These are phyloP conservation scores for Megatriorchis doriae DNA, from an alignment of 2,113 vertebrate genomes.

Conservation along the genomic window DNA sequence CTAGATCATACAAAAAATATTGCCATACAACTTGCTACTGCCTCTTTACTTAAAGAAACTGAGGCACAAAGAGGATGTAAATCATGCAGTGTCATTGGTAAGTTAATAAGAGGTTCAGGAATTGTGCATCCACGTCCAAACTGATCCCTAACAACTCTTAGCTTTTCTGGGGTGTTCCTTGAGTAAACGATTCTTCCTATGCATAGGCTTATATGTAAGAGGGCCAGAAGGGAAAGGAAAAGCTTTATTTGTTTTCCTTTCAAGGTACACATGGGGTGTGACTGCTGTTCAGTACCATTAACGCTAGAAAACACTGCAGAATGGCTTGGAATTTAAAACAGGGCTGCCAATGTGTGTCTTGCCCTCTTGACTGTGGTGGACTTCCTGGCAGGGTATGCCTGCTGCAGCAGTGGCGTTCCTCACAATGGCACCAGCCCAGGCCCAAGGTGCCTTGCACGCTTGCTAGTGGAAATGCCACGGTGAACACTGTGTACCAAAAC, in stretches of 20 bases:
- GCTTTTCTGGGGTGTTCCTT: neutral
- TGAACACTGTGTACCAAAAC: neutral
- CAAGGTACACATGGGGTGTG: neutral
- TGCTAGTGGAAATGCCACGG: accelerated
- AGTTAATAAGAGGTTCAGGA: neutral
- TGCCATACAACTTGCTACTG: neutral
- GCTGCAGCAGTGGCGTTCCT: neutral
- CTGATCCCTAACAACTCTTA: neutral
- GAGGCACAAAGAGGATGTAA: neutral
- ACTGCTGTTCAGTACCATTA: neutral
- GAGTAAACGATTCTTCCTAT: neutral
- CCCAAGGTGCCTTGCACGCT: neutral
- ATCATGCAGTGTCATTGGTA: neutral
- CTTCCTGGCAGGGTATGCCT: neutral
- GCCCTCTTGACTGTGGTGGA: neutral
- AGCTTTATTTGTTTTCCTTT: neutral
- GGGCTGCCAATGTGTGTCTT: neutral
- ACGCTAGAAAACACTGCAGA: neutral
- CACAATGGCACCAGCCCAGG: neutral
- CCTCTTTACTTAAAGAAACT: neutral
- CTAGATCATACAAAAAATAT: neutral
- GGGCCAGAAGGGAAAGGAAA: neutral
- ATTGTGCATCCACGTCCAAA: neutral
- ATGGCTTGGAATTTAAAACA: neutral
- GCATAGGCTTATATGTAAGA: neutral